A percentile compares a stretch with the other conserved stretches of the same genome.
Conservation (phyloP, 2,797 vertebrate species). For the Cichlasoma orientale region DNA sequence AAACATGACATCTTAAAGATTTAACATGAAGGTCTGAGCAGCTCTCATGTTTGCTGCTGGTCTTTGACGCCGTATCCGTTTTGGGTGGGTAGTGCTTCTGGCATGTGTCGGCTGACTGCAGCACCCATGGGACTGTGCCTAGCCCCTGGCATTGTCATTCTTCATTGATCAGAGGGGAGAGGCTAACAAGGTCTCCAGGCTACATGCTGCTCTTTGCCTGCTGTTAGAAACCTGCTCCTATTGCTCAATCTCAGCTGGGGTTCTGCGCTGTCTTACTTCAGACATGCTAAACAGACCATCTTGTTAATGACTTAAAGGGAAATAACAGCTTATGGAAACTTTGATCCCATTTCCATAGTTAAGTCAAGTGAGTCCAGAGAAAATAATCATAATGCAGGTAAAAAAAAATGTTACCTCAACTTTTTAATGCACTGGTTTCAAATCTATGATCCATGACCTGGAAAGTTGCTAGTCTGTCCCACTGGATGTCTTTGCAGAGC, state of each 20-base stretch:
- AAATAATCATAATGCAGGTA: background rate
- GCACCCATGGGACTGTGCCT: slow-evolving; percentile 58
- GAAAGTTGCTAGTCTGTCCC: background rate
- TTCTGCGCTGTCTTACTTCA: slow-evolving; percentile 6
- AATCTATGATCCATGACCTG: background rate
- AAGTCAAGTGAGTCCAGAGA: background rate
- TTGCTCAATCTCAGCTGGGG: slow-evolving; percentile 36
- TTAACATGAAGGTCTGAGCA: slow-evolving; percentile 47
- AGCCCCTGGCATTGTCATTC: slow-evolving; percentile 70
- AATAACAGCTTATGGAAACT: background rate
- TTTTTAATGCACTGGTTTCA: background rate
- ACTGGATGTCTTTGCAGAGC: background rate
- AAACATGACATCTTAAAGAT: slow-evolving; percentile 61
- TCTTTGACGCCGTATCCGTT: slow-evolving; percentile 45
- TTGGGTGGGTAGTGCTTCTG: slow-evolving; percentile 54
- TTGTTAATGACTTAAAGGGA: slow-evolving; percentile 19
- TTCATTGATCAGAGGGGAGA: slow-evolving; percentile 75
- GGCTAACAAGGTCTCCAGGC: slow-evolving; percentile 76
- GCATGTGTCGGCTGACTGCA: slow-evolving; percentile 40
- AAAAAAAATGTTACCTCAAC: background rate
- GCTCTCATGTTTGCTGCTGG: slow-evolving; percentile 32
- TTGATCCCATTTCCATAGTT: background rate
- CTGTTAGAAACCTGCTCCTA: slow-evolving; percentile 51
- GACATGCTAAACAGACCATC: slow-evolving; percentile 5
- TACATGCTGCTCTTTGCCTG: slow-evolving; percentile 60